Base-by-base conservation (phyloP, 2,797 vertebrate species). In the Sebastes umbrosus region DNA sequence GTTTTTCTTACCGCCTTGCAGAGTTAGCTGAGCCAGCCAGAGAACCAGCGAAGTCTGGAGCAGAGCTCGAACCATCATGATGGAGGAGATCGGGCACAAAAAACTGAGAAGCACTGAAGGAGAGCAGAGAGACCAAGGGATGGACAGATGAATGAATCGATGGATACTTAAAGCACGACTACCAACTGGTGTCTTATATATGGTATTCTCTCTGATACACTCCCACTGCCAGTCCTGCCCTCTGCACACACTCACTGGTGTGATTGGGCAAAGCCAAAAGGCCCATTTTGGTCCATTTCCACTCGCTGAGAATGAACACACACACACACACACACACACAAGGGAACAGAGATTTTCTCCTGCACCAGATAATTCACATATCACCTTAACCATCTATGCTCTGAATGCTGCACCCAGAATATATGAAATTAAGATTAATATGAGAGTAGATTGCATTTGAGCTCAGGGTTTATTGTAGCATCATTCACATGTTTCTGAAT, bases 1-100 rank as follows among this genome's bases (percentile, higher is more conserved):
- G 29, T 25, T 58, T 84, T 73, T 82, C 95, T 95, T 93, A 96
- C 96, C 96, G 90, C 94, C 92, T 90, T 96, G 96, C 79, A 96
- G 93, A 75, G 94, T 95, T 86, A 83, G 83, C 83, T 93, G 92
- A 73, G 90, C 83, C 92, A 96, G 67, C 94, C 95, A 95, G 84
- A 96, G 93, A 62, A 96, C 75, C 94, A 96, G 89, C 3, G 93
- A 94, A 12, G 94, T 95, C 89, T 94, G 94, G 69, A 96, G 94
- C 59, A 96, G 85, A 34, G 84, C 85, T 73, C 11, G 90, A 78
- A 88, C 92, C 93, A 94, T 63, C 96, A 96, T 96, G 88, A 83
- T 90, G 88, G 75, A 86, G 82, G 80, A 85, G 63, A 71, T 5
- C 13, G 13, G 52, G 34, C 1, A 58, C 43, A n/a, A 57, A 58